Base-by-base conservation (phyloP, 2,888 invertebrate species). In the Colletes collaris region DNA sequence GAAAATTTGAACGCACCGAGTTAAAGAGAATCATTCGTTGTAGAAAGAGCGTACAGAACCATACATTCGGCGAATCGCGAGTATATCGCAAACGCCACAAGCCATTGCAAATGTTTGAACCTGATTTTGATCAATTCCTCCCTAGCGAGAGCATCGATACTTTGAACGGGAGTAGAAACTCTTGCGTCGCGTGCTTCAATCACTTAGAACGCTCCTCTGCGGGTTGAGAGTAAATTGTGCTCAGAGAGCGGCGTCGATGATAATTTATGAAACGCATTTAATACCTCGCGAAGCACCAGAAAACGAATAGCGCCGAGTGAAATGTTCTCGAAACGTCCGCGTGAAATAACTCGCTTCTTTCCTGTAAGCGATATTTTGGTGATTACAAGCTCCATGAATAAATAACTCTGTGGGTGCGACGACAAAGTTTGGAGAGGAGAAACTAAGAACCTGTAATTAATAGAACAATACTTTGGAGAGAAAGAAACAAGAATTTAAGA, bases 121-220 rank as follows among this genome's bases (percentile, higher is more conserved):
- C 10, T 55, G 65, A 65, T 65, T 65, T 65, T 65, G 55, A 44
- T 65, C 65, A 65, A 65, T 65, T 65, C 52, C 40, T 40, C 40
- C 16, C 19, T 5, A 3, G 19, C 49, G 60, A n/a, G 60, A n/a
- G 16, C 40, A 19, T 52, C 65, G 65, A 65, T 65, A 55, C 52
- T 19, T 16, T 16, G 65, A 11, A 55, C 16, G 68, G 27, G 46
- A 58, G 27, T 27, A n/a, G 59, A 68, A 68, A 68, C 58, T 16
- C 19, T 59, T 49, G 55, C 13, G 53, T 65, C 53, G 65, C 65
- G 65, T 65, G 65, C 65, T 65, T 65, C 65, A 65, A 65, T 65
- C 52, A 65, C 65, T 65, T 65, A 53, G 53, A 65, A 44, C 52
- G 40, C 27, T 55, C 53, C 65, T 55, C 40, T 40, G 40, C 44